These are phyloP conservation scores for Pristionchus arcanus DNA, from an alignment of 2,888 invertebrate genomes.

Conservation along the genomic window DNA sequence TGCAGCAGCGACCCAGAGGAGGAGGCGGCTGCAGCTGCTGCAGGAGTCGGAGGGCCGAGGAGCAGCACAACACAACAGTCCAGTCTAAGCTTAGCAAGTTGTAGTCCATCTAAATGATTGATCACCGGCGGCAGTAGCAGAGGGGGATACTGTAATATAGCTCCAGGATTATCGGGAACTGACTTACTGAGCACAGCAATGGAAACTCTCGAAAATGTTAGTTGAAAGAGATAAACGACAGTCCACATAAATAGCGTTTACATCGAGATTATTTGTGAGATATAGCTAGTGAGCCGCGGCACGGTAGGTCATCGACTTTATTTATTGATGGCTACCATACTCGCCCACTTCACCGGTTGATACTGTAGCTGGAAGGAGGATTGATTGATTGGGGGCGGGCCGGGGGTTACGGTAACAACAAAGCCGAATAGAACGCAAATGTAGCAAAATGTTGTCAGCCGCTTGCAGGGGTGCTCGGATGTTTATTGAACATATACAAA, in stretches of 20 bases:
- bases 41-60: background rate
- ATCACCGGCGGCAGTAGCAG: conserved; percentile 18
- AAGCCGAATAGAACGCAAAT: conserved; percentile 24
- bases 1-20: background rate
- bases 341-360: conserved; percentile 24
- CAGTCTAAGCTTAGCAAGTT: background rate
- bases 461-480: conserved; percentile 30
- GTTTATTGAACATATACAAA: conserved; percentile 24
- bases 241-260: conserved; percentile 49
- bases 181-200: conserved; percentile 33
- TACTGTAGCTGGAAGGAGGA: conserved; percentile 35
- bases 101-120: background rate
- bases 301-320: background rate
- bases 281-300: conserved; percentile 25
- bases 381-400: background rate
- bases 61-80: background rate
- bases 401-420: conserved; percentile 40
- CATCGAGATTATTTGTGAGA: conserved; percentile 45
- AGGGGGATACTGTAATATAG: conserved; percentile 32
- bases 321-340: conserved; percentile 15
- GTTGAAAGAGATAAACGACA: conserved; percentile 30
- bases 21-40: conserved; percentile 27
- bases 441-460: conserved; percentile 51
- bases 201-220: conserved; percentile 44
- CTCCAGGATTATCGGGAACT: conserved; percentile 32